Evolutionary conservation across 2,888 invertebrate species (phyloP).

Genomic region (Drepana falcataria): DNA sequence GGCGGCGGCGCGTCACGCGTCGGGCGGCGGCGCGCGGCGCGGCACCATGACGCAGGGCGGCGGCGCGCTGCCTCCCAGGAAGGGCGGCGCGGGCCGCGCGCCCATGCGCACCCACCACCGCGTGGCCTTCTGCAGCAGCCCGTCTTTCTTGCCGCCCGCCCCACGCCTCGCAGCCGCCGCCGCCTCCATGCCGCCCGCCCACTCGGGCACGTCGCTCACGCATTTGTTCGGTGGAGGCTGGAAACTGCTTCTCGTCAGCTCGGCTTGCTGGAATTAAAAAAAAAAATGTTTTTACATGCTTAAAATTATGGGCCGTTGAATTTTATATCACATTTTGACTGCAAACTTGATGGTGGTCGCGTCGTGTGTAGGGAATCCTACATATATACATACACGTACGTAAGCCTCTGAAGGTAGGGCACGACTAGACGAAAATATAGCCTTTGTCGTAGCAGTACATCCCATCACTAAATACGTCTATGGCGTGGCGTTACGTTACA

Average conservation of each 20-base stretch:
- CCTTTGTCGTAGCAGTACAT: too few species aligned
- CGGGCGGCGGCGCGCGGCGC: slow-evolving; percentile 42
- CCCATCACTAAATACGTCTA: too few species aligned
- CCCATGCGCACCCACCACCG: slow-evolving; percentile 76
- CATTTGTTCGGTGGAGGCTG: slow-evolving; percentile 83
- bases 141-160: slow-evolving; percentile 64
- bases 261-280: slow-evolving; percentile 76
- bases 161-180: slow-evolving; percentile 25
- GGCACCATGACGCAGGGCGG: slow-evolving; percentile 29
- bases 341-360: too few species aligned
- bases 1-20: slow-evolving; percentile 16
- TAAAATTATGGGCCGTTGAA: too few species aligned
- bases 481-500: too few species aligned
- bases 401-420: too few species aligned
- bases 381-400: too few species aligned
- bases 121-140: slow-evolving; percentile 74
- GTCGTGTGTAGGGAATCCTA: too few species aligned
- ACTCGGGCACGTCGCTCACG: slow-evolving; percentile 82
- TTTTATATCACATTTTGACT: too few species aligned
- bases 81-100: slow-evolving; percentile 48
- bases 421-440: too few species aligned
- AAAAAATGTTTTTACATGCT: not conserved
- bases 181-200: slow-evolving; percentile 55
- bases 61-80: slow-evolving; percentile 24
- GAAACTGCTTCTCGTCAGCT: slow-evolving; percentile 82